Conservation (phyloP, 2,888 invertebrate species). For the Agonopterix alstromeriana region DNA sequence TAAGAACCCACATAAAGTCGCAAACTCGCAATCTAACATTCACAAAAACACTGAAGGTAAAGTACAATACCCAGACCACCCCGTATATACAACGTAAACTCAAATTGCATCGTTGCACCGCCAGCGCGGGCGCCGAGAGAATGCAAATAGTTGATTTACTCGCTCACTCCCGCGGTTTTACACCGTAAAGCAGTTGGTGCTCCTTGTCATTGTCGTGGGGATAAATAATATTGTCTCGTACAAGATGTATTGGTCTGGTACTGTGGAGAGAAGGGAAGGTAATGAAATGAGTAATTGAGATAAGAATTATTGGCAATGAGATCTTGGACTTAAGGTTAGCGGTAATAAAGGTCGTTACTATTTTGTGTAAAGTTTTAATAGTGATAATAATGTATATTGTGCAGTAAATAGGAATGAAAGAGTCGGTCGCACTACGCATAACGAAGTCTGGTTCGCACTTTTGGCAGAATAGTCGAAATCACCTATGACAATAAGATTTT, state of each 20-base stretch:
- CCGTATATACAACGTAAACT: slow-evolving; percentile 5
- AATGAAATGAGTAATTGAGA: slow-evolving; percentile 56
- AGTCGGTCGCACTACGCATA: too few relatives aligned
- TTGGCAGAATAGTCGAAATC: too few relatives aligned
- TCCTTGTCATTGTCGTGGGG: slow-evolving; percentile 1
- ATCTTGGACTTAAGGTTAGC: too few relatives aligned
- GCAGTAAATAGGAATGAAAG: too few relatives aligned
- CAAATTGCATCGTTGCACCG: not conserved
- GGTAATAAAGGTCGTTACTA: too few relatives aligned
- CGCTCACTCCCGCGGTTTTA: slow-evolving; percentile 8
- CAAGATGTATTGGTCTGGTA: slow-evolving; percentile 48
- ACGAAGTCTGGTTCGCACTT: too few relatives aligned
- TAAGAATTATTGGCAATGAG: too few relatives aligned
- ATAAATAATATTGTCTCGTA: slow-evolving; percentile 58
- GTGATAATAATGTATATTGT: too few relatives aligned
- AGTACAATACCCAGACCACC: not conserved
- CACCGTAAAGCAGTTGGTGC: slow-evolving; percentile 15
- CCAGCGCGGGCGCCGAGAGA: slow-evolving; percentile 6
- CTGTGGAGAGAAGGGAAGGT: slow-evolving; percentile 32
- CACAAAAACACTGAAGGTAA: not conserved
- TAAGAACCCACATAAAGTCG: too few relatives aligned
- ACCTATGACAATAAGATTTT: too few relatives aligned
- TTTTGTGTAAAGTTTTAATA: too few relatives aligned
- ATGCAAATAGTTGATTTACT: slow-evolving; percentile 72
- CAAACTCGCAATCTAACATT: too few relatives aligned